A percentile compares a stretch with the other conserved stretches of the same genome.
These are phyloP conservation scores for Monopis laevigella DNA, from an alignment of 2,888 invertebrate species.

Conservation along the genomic window DNA sequence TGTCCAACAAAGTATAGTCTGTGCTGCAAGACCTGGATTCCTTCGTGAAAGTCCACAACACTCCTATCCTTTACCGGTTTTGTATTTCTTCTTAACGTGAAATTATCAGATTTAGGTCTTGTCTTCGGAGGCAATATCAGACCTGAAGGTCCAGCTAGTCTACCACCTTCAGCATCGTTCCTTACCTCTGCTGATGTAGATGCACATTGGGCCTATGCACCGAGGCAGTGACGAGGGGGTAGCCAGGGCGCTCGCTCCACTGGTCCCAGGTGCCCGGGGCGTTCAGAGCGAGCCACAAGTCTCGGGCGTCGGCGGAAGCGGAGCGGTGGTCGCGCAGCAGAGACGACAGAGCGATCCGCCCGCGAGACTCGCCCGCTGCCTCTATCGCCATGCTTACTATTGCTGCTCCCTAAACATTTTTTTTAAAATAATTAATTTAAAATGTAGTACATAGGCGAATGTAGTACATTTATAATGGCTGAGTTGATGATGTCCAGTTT, in stretches of 20 bases:
- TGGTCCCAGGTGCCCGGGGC: conserved; percentile 47
- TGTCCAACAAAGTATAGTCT: too few relatives aligned
- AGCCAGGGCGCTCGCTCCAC: conserved; percentile 87
- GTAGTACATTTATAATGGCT: too few relatives aligned
- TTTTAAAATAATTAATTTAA: neutral
- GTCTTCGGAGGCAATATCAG: too few relatives aligned
- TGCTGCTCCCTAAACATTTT: conserved; percentile 44
- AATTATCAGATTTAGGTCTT: too few relatives aligned
- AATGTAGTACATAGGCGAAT: too few relatives aligned
- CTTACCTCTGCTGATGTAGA: conserved; percentile 74
- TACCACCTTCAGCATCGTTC: too few relatives aligned
- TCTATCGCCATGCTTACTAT: conserved; percentile 64
- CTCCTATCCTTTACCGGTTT: too few relatives aligned
- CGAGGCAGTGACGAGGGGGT: conserved; percentile 77
- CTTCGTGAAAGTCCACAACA: too few relatives aligned
- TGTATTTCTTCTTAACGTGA: too few relatives aligned
- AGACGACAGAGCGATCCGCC: conserved; percentile 48
- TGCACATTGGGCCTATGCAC: conserved; percentile 69
- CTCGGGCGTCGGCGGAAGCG: conserved; percentile 69
- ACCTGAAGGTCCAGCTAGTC: too few relatives aligned
- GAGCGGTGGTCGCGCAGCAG: conserved; percentile 45
- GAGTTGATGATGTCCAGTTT: too few relatives aligned
- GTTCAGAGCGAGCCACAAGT: conserved; percentile 76
- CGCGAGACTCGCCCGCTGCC: conserved; percentile 53
- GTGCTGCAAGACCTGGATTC: too few relatives aligned